Base-by-base conservation (phyloP, 2,797 vertebrate genomes). In the Characodon lateralis region DNA sequence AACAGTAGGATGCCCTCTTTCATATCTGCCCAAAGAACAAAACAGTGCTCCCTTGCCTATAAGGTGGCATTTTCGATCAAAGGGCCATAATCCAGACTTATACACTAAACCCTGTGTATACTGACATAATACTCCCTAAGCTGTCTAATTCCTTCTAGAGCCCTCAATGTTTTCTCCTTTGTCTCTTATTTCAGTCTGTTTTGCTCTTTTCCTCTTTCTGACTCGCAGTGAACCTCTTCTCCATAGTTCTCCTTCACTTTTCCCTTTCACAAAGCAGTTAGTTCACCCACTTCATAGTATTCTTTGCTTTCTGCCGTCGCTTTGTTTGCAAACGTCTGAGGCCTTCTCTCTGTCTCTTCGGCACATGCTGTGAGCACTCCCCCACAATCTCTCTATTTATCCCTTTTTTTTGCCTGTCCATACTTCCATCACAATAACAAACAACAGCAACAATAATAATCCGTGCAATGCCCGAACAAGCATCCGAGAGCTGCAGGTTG, bases 101-200 rank as follows among this genome's bases (percentile, higher is more conserved):
- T 93, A 89, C 89, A 78, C 92, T 93, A 95, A 96, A 96, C 94
- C 95, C 93, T 92, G 91, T 95, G 94, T 95, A 96, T 93, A 95
- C 95, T 95, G 94, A 95, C 94, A 95, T 95, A 95, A 96, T 95
- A 95, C 95, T 94, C 94, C 89, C 89, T 96, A 96, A 96, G 93
- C 92, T 96, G 92, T 89, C 94, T 96, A 96, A 96, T 96, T 96
- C 94, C 93, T 92, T 88, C 88, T 83, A 86, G 89, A 93, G 92
- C 87, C 81, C 83, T 89, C 84, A 82, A 80, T 88, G 87, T 92
- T 92, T 94, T 89, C 85, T 83, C 87, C 86, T 76, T 81, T 84
- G 78, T 87, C 87, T 87, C 81, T 79, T 79, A 77, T 88, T 84
- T 81, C 82, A 71, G 79, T 89, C 83, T 76, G 78, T 78, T 80